Evolutionary conservation across 2,797 vertebrate genomes (phyloP), one percentile per base, ranked within the genome.

Genomic region (Sebastes nivosus): DNA sequence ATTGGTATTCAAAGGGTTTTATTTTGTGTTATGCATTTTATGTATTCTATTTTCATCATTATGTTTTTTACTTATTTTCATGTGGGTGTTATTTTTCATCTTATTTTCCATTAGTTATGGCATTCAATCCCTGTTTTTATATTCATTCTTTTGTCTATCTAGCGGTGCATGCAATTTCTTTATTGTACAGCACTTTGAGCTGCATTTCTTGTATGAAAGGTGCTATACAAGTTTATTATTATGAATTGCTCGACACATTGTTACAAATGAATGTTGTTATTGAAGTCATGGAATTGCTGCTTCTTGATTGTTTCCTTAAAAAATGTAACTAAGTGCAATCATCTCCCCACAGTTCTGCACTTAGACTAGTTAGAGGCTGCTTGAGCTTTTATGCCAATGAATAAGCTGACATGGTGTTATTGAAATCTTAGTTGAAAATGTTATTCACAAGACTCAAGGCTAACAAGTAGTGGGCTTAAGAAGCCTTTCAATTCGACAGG

Each of bases 401-500:
- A 83, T 77, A 76, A 84, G 67, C 72, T 65, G 67, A 82, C 67
- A 72, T 1, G 36, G 20, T 66, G 75, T 83, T 88, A 80, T 75
- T 79, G 72, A 90, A 89, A 89, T 86, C 73, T 67, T 67, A 27
- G 30, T 55, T 78, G 73, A 77, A 88, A 85, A 85, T 88, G 74
- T 85, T 89, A 81, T 87, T 91, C 87, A 80, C 50, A 58, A 77
- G 77, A 88, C 69, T 81, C 82, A 57, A 78, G 79, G 76, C 87
- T 85, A 93, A 93, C 89, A 91, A 87, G 85, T 55, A 52, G 75
- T 24, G 76, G 85, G 87, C 75, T 92, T 85, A 84, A 76, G 71
- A 86, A 83, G 75, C 81, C 77, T 82, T 90, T 91, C 85, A 83
- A 34, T 86, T 90, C 38, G 80, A 86, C 87, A 92, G 84, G 86